Evolutionary conservation across 2,797 vertebrate species (phyloP), one percentile per base, ranked within the genome.

Genomic region (Amazonetta brasiliensis): DNA sequence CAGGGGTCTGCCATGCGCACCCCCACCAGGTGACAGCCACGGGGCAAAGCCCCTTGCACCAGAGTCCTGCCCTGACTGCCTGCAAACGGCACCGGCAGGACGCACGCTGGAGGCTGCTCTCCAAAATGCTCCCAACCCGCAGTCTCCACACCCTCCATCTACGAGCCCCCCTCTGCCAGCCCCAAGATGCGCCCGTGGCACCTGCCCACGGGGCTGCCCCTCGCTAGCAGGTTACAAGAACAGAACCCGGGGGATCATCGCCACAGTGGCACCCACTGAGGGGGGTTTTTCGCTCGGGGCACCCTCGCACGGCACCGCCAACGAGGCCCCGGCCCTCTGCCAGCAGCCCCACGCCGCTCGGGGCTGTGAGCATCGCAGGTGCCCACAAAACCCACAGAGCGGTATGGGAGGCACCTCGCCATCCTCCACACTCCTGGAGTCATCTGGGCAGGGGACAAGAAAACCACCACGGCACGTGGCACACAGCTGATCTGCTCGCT

Each of bases 401-500:
- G 30, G 44, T 41, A 18, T 30, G 74, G 66, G 31, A 55, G 30
- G 37, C 2, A 33, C 21, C 44, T 37, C 79, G 52, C 69, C 80
- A 25, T 12, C 60, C 76, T 41, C 84, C 2, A 18, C 1, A 12
- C 37, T 76, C 64, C 60, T 5, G 33, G 23, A 8, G 6, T 0
- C 4, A 21, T 9, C 48, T 44, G 22, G 69, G 46, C 3, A 2
- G 31, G 63, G 64, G 23, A 25, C 2, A 15, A 59, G 3, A 6
- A 39, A 79, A 44, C 50, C 1, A 1, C n/a, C 21, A 17, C 11
- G 20, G 55, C 2, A 5, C 1, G 7, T 2, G 21, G 48, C 48
- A 7, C 0, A 0, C 35, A 48, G 90, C 78, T 72, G 64, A 37
- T 30, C 60, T 22, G 0, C 2, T 1, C 1, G 3, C 84, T 14